Evolutionary conservation across 2,797 vertebrate genomes (phyloP).

Genomic region (Rhinophrynus dorsalis): DNA sequence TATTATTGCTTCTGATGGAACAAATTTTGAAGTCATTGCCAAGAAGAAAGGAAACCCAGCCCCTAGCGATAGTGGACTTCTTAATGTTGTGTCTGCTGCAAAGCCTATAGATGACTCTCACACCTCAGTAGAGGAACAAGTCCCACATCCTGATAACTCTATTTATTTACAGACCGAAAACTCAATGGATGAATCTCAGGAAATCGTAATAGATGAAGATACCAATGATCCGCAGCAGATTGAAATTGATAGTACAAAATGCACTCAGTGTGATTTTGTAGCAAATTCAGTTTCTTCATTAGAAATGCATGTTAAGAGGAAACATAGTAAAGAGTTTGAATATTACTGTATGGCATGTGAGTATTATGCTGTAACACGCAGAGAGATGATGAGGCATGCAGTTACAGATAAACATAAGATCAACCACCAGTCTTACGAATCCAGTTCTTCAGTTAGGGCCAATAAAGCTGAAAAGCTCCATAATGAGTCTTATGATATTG

Average conservation of each 20-base stretch:
- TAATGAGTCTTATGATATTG: slow-evolving; percentile 2
- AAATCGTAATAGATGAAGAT: slow-evolving; percentile 42
- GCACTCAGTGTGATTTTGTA: slow-evolving; percentile 80
- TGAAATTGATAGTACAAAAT: slow-evolving; percentile 64
- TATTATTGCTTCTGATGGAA: slow-evolving; percentile 61
- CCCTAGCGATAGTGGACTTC: slow-evolving; percentile 35
- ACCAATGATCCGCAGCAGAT: slow-evolving; percentile 21
- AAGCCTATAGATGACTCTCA: slow-evolving; percentile 37
- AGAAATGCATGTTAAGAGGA: slow-evolving; percentile 87
- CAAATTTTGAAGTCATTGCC: slow-evolving; percentile 54
- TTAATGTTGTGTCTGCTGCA: slow-evolving; percentile 40
- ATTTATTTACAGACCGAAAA: slow-evolving; percentile 45
- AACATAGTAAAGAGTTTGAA: slow-evolving; percentile 90
- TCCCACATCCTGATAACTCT: slow-evolving; percentile 46
- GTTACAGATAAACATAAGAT: slow-evolving; percentile 91
- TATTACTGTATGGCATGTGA: slow-evolving; percentile 93
- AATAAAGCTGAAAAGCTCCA: slow-evolving; percentile 20
- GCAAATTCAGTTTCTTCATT: slow-evolving; percentile 86
- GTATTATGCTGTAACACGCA: slow-evolving; percentile 89
- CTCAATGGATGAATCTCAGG: slow-evolving; percentile 44
- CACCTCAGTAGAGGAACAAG: slow-evolving; percentile 46
- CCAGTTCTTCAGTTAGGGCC: slow-evolving; percentile 51
- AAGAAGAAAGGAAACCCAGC: slow-evolving; percentile 49
- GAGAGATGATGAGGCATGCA: slow-evolving; percentile 91
- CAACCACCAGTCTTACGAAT: slow-evolving; percentile 79